Evolutionary conservation across 1,140 invertebrate genomes (phyloP), one percentile per base, ranked within the genome.

Genomic region (Anastrepha ludens): DNA sequence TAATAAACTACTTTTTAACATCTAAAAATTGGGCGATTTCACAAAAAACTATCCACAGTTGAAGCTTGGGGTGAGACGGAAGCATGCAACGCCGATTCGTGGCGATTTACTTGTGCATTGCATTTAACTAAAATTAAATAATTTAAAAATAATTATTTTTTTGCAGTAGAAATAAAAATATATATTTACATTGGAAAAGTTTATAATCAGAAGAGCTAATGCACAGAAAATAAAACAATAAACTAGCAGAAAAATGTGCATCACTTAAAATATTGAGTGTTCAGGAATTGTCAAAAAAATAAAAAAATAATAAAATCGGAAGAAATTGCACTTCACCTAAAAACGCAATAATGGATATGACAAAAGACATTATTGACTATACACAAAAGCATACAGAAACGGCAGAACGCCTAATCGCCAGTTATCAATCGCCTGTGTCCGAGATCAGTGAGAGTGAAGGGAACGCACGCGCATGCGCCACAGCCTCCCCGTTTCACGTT

Each of bases 361-460:
- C 91, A 90, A 92, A 92, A 88, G 91, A 92, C 65, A 90, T 92
- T 15, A 90, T 91, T 55, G 91, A 92, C 81, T 92, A 90, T 65
- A 91, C 91, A 13, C 64, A 90, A 65, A 92, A 92, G 86, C 92
- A 90, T 62, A 91, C 91, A 7, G 59, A 90, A 60, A 91, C 91
- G 85, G 87, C 89, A 50, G 90, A 86, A 2, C 47, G 60, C 13
- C 9, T 85, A 11, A 88, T 86, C 29, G 50, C 67, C 47, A 58
- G 20, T 55, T 88, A 41, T 47, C 85, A 88, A 60, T 39, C 85
- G 67, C 62, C 41, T 55, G 20, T 85, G 15, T 41, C 67, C 39
- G 85, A 85, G 39, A 87, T 44, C 59, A 85, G 58, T 20, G 85
- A 58, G n/a, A 86, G 3, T 20, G 47, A 20, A 78, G 29, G 20